Evolutionary conservation across 2,797 vertebrate species (phyloP), one percentile per base, ranked within the genome.

Genomic region (Coranthus polyacanthus): DNA sequence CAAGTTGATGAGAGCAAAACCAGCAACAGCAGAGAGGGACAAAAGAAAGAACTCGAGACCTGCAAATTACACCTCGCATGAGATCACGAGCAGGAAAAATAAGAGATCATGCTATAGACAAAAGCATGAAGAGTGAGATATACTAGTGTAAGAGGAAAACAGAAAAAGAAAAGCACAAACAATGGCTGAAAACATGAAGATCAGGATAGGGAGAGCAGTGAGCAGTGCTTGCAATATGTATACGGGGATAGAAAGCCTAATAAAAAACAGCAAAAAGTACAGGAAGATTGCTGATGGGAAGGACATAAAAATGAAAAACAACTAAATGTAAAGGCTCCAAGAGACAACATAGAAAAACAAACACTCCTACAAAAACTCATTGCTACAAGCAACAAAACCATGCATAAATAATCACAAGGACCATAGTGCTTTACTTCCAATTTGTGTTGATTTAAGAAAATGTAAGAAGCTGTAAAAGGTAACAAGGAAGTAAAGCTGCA

Each of bases 381-480:
- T 5, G 11, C 20, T 26, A 63, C 49, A 45, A 82, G 78, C 61
- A 79, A 78, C 70, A 75, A 72, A 77, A 44, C n/a, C 56, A 51
- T 37, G 67, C 70, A 89, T 88, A 72, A 89, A 92, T 88, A 84
- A 87, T 81, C 62, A 66, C 53, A 79, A 72, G 78, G 79, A 86
- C 71, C 55, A 56, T 64, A 81, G 83, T 83, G 81, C 70, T 88
- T 92, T 92, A 88, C 85, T 86, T 90, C 74, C 84, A 91, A 88
- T 89, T 89, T 86, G 75, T 86, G 81, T 87, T 90, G 90, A 91
- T 91, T 91, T 90, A 89, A 82, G 86, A 89, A 90, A 91, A 90
- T 81, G 78, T 79, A 87, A 75, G 65, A 88, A 82, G 84, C 78
- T 45, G 47, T 90, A 90, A 92, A 93, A 88, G 38, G 80, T 87